A percentile compares a stretch with the other conserved stretches of the same genome.
Conservation (phyloP, 2,888 invertebrate genomes). For the Arctia plantaginis region DNA sequence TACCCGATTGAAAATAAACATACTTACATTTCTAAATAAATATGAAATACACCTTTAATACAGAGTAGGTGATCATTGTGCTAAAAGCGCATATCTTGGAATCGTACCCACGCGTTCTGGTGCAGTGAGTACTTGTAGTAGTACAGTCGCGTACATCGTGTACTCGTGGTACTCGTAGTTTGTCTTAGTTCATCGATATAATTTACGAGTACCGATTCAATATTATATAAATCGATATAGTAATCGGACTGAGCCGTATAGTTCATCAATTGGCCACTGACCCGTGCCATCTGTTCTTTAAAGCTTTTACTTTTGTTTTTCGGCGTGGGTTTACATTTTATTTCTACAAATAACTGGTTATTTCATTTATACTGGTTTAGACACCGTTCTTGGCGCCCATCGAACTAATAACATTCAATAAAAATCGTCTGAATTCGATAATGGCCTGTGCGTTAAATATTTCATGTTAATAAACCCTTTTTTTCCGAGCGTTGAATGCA, state of each 20-base stretch:
- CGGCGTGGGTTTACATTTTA: conserved; percentile 19
- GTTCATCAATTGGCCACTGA: conserved; percentile 66
- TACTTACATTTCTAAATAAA: too few relatives aligned
- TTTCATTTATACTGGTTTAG: conserved; percentile 1
- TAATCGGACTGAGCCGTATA: conserved; percentile 56
- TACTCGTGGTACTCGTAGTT: too few relatives aligned
- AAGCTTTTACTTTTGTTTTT: conserved; percentile 40
- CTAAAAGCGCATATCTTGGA: too few relatives aligned
- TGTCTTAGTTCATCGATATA: conserved; percentile 54
- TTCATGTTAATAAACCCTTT: not conserved
- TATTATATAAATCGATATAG: conserved; percentile 63
- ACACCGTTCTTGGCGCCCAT: not conserved
- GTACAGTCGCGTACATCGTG: conserved; percentile 66
- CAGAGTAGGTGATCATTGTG: too few relatives aligned
- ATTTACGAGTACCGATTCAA: conserved; percentile 55
- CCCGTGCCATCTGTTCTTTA: conserved; percentile 63
- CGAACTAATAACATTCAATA: not conserved
- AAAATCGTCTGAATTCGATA: not conserved
- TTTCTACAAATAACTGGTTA: not conserved
- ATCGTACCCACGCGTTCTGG: not conserved
- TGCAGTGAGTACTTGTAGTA: too few relatives aligned
- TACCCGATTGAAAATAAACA: too few relatives aligned
- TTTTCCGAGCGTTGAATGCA: not conserved
- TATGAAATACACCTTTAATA: too few relatives aligned
- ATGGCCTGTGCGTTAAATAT: not conserved